A percentile compares a stretch with the other conserved stretches of the same genome.
Evolutionary conservation across 1,140 invertebrate genomes (phyloP).

Genomic region (Camponotus pennsylvanicus): DNA sequence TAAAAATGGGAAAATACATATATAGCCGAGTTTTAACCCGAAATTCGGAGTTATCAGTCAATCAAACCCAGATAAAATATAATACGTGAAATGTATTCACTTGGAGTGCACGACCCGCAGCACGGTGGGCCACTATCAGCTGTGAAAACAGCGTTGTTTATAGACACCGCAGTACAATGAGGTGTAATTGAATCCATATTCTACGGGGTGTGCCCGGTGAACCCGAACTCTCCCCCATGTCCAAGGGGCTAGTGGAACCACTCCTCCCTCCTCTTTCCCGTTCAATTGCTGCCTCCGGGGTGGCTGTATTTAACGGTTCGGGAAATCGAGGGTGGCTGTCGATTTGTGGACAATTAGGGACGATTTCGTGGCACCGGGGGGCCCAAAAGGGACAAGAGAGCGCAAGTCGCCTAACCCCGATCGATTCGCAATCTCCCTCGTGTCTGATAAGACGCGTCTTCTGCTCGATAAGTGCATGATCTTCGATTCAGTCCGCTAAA

Average conservation of each 20-base stretch:
- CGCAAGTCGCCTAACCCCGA: not conserved
- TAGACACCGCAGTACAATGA: constrained; percentile 83
- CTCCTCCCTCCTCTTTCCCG: constrained; percentile 4
- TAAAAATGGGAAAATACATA: not conserved
- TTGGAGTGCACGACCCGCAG: constrained; percentile 44
- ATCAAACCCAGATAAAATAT: not conserved
- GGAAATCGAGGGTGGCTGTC: constrained; percentile 77
- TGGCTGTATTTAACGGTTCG: constrained; percentile 78
- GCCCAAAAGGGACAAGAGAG: not conserved
- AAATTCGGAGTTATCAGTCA: not conserved
- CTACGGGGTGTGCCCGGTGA: constrained; percentile 44
- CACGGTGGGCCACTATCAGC: constrained; percentile 79
- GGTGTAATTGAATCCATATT: constrained; percentile 85
- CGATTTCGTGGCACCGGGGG: constrained; percentile 65
- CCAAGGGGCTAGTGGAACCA: constrained; percentile 56
- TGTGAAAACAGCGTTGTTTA: constrained; percentile 85
- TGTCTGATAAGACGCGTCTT: constrained; percentile 15
- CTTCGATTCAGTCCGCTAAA: not conserved
- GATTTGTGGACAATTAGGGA: constrained; percentile 84
- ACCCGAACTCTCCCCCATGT: constrained; percentile 60
- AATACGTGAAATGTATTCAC: not conserved
- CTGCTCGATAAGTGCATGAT: not conserved
- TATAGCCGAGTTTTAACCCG: too few species aligned
- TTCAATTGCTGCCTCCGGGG: constrained; percentile 49
- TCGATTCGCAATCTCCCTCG: constrained; percentile 17